phyloP scores from a whole-genome alignment of 2,888 invertebrate species.

The Thymelicus sylvestris region DNA sequence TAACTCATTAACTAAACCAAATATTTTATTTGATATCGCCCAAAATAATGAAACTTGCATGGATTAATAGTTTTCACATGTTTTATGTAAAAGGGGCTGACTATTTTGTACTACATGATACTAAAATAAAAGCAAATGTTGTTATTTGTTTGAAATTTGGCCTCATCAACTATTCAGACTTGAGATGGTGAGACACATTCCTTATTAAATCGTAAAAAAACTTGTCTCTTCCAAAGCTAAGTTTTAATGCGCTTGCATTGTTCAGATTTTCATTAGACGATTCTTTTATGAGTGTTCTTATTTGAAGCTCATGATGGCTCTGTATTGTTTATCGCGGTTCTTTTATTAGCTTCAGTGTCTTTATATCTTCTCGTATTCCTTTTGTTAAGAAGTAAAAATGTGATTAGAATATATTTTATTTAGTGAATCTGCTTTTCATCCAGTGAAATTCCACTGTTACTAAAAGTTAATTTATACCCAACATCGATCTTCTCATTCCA shows the following conservation, averaged over 20 bases:
- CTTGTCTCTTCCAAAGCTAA: conserved; percentile 69
- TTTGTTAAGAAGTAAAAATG: conserved; percentile 13
- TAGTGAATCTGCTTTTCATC: background rate
- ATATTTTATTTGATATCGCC: too few species aligned
- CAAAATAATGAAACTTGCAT: too few species aligned
- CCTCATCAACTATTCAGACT: background rate
- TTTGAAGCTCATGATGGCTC: conserved; percentile 34
- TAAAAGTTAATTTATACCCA: too few species aligned
- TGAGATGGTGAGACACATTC: conserved; percentile 1
- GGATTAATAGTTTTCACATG: too few species aligned
- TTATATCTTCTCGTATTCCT: conserved; percentile 10
- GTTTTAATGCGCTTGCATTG: conserved; percentile 78
- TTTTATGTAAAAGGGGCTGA: too few species aligned
- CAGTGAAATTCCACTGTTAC: background rate
- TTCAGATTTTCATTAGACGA: conserved; percentile 67
- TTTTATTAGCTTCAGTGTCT: conserved; percentile 25
- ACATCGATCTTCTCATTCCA: too few species aligned
- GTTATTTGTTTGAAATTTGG: too few species aligned
- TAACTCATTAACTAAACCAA: too few species aligned
- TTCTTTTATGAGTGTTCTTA: conserved; percentile 36
- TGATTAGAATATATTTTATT: conserved; percentile 12
- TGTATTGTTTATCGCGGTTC: conserved; percentile 32
- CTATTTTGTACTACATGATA: too few species aligned
- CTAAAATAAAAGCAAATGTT: too few species aligned
- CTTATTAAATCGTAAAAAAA: conserved; percentile 83